These are phyloP conservation scores for Hypocryptadius cinnamomeus DNA, from an alignment of 2,113 vertebrate genomes.

Conservation along the genomic window DNA sequence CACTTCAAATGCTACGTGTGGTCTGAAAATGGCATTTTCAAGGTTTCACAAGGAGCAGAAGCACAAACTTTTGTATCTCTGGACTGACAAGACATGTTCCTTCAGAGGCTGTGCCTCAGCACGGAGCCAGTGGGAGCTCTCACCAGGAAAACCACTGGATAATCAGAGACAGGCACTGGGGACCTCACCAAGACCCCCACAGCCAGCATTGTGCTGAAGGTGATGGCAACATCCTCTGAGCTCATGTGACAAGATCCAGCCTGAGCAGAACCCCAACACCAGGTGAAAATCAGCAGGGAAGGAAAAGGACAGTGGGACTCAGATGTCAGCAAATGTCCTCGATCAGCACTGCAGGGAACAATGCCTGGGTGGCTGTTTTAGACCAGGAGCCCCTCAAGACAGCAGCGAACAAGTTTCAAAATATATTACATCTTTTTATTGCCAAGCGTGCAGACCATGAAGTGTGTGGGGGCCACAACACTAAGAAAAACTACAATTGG, in stretches of 20 bases:
- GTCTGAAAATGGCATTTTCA: neutral
- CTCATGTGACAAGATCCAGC: neutral
- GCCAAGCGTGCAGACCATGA: constrained; percentile 70
- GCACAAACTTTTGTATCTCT: neutral
- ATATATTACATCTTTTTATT: constrained; percentile 79
- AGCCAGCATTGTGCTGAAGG: neutral
- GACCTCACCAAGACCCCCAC: neutral
- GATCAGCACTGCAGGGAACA: neutral
- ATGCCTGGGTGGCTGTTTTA: neutral
- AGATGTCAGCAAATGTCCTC: neutral
- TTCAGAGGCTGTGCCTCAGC: neutral
- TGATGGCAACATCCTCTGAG: neutral
- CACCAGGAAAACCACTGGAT: neutral
- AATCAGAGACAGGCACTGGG: neutral
- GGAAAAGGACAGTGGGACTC: neutral
- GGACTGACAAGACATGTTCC: neutral
- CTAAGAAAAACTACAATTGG: constrained; percentile 60
- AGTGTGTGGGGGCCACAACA: constrained; percentile 59
- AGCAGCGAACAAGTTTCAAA: constrained; percentile 73
- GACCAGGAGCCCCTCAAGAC: constrained; percentile 39
- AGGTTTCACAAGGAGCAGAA: neutral
- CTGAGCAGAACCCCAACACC: neutral
- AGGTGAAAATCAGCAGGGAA: neutral
- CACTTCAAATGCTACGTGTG: neutral
- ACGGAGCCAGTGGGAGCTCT: rapidly evolving